Conservation (phyloP, 2,797 vertebrate genomes). For the Taeniopygia guttata region DNA sequence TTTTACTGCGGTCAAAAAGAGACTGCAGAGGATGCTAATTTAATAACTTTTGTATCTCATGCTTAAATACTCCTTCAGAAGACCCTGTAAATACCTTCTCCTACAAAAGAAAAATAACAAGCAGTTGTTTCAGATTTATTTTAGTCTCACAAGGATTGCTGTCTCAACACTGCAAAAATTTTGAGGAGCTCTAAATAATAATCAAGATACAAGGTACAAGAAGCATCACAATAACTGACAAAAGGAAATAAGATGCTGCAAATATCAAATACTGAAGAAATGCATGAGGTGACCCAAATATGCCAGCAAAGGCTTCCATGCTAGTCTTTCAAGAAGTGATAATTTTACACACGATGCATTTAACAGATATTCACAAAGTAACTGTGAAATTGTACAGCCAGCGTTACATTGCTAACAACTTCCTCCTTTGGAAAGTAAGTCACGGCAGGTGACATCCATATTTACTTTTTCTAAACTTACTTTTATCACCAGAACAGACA, state of each 20-base stretch:
- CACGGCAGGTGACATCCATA: not conserved
- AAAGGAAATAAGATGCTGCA: not conserved
- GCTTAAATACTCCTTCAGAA: not conserved
- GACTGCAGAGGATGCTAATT: not conserved
- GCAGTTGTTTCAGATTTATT: not conserved
- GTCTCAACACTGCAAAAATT: not conserved
- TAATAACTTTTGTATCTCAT: not conserved
- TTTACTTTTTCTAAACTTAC: not conserved
- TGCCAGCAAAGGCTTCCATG: not conserved
- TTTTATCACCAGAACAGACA: not conserved
- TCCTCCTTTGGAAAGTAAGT: not conserved
- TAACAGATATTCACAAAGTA: not conserved
- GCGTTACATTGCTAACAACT: not conserved
- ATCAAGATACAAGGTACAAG: not conserved
- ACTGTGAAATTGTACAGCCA: not conserved
- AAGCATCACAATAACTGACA: not conserved
- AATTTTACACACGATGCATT: not conserved
- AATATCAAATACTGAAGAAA: not conserved
- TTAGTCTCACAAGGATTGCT: not conserved
- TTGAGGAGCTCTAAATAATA: not conserved
- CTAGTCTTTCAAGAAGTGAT: not conserved
- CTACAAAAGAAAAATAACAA: not conserved
- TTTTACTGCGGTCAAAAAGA: not conserved
- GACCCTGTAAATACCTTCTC: not conserved
- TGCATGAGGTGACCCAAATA: slow-evolving; percentile 16